These are phyloP conservation scores for Mesorhabditis spiculigera DNA, from an alignment of 2,888 invertebrate genomes.

Conservation along the genomic window DNA sequence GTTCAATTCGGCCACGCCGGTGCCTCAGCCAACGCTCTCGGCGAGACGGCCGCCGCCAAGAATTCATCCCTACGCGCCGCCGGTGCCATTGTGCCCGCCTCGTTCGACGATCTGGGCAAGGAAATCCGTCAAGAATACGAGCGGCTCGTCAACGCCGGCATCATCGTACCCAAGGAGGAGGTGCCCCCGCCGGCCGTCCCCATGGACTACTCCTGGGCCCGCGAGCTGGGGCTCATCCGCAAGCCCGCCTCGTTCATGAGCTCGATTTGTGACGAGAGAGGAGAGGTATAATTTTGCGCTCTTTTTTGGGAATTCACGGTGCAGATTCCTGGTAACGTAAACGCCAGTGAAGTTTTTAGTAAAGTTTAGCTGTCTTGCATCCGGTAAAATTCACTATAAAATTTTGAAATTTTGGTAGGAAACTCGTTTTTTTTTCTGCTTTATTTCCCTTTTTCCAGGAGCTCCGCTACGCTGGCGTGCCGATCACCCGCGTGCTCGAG, in stretches of 20 bases:
- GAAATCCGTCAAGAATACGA: conserved; percentile 56
- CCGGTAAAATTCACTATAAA: too few species aligned
- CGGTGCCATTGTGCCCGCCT: conserved; percentile 85
- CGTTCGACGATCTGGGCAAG: conserved; percentile 90
- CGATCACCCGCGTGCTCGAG: conserved; percentile 76
- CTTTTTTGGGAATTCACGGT: too few species aligned
- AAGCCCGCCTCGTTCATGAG: conserved; percentile 99
- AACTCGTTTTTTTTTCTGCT: neutral
- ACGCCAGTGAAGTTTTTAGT: too few species aligned
- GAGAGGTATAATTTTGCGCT: conserved; percentile 63
- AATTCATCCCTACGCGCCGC: conserved; percentile 77
- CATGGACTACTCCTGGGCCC: conserved; percentile 98
- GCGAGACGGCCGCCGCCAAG: conserved; percentile 89
- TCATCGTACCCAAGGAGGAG: conserved; percentile 82
- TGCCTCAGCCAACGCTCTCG: conserved; percentile 87
- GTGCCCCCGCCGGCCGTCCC: conserved; percentile 98
- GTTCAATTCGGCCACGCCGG: conserved; percentile 99
- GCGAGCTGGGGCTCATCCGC: conserved; percentile 92
- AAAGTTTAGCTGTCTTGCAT: too few species aligned
- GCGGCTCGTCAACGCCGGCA: conserved; percentile 74
- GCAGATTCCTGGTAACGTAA: too few species aligned
- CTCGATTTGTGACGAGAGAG: conserved; percentile 96
- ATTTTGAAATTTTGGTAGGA: too few species aligned
- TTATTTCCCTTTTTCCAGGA: conserved; percentile 17
- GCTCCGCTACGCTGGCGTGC: conserved; percentile 81